Percentiles rank a stretch among this genome's conserved stretches.
Conservation (phyloP, 2,888 invertebrate genomes). For the Epistrophe grossulariae region DNA sequence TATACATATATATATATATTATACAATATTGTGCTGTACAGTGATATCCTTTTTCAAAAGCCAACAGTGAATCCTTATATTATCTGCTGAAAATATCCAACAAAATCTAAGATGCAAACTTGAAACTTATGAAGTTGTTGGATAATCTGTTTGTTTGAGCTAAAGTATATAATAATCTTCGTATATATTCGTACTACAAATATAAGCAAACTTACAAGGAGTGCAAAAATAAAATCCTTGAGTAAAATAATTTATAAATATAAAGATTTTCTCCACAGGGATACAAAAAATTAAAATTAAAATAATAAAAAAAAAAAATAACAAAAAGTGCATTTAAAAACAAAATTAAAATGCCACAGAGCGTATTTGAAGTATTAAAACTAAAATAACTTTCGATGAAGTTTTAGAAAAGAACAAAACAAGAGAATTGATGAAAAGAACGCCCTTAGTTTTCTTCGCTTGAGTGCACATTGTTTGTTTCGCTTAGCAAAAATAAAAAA, state of each 20-base stretch:
- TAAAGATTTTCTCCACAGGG: constrained; percentile 23
- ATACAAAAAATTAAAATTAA: constrained; percentile 12
- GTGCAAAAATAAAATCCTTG: constrained; percentile 67
- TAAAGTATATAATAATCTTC: constrained; percentile 1
- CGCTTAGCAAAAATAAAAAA: neutral
- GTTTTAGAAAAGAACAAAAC: constrained; percentile 5
- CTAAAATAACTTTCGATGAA: constrained; percentile 55
- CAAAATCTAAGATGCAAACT: constrained; percentile 53
- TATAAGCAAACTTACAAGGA: constrained; percentile 34
- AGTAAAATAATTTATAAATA: constrained; percentile 35
- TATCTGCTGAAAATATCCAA: constrained; percentile 50
- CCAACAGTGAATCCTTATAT: constrained; percentile 50
- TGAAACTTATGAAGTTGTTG: constrained; percentile 65
- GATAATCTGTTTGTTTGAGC: constrained; percentile 69
- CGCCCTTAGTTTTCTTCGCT: constrained; percentile 19
- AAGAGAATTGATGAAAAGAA: constrained; percentile 23
- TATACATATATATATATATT: too few species aligned
- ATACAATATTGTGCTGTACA: neutral
- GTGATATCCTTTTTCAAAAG: constrained; percentile 6
- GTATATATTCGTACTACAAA: neutral
- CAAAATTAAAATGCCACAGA: constrained; percentile 34
- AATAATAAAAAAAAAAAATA: neutral
- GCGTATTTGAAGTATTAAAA: constrained; percentile 26
- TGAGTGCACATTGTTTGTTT: constrained; percentile 45
- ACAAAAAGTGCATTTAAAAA: constrained; percentile 10